phyloP scores from a whole-genome alignment of 2,113 vertebrate genomes.

The Vimba vimba region DNA sequence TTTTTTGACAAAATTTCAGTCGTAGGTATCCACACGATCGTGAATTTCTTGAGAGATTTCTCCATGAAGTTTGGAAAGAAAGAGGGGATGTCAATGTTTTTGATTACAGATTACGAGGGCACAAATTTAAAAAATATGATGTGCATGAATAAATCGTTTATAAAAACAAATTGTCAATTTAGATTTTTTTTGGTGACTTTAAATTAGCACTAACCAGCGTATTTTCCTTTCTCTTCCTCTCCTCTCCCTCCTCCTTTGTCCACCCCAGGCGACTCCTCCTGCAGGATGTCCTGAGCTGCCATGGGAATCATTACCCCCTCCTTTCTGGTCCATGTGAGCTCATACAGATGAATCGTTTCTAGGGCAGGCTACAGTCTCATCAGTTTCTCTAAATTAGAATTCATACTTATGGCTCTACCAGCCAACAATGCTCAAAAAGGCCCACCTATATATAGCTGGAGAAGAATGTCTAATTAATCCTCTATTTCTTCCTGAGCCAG shows the following conservation, averaged over 20 bases:
- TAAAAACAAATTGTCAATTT: background rate
- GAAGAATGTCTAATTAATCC: conserved; percentile 73
- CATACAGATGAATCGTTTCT: conserved; percentile 66
- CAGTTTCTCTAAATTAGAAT: conserved; percentile 72
- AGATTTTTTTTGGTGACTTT: background rate
- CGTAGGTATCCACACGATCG: no score
- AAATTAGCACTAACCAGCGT: conserved; percentile 30
- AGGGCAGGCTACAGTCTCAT: conserved; percentile 68
- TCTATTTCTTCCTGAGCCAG: conserved; percentile 65
- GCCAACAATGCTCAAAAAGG: conserved; percentile 40
- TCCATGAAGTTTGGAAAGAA: background rate
- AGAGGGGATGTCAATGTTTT: background rate
- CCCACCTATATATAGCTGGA: conserved; percentile 64
- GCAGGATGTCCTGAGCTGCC: conserved; percentile 29
- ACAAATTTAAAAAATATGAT: background rate
- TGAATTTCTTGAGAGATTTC: no score
- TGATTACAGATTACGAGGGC: background rate
- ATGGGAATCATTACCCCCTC: conserved; percentile 30
- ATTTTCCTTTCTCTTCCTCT: background rate
- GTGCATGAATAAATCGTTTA: background rate
- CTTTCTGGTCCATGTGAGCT: conserved; percentile 50
- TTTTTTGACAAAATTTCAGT: no score
- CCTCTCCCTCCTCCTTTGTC: background rate
- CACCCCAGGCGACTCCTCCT: conserved; percentile 31
- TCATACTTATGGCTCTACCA: conserved; percentile 62